A percentile compares a stretch with the other conserved stretches of the same genome.
These are phyloP conservation scores for Oceanodroma leucorhoa DNA, from an alignment of 2,797 vertebrate species.

Conservation along the genomic window DNA sequence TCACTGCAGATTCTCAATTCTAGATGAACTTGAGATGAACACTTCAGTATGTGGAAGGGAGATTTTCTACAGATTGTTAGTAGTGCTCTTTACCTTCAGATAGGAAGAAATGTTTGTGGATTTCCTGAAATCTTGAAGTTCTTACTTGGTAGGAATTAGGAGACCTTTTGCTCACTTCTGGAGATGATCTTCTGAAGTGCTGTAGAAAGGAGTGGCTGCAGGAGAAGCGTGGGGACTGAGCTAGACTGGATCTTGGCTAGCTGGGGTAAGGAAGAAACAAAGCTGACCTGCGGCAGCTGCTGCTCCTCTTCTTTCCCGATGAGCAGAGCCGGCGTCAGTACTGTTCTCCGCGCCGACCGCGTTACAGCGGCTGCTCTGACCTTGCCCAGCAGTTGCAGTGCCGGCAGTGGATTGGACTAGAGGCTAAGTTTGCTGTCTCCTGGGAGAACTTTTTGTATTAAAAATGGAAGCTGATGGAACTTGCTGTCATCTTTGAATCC, in stretches of 20 bases:
- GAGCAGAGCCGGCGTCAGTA: neutral
- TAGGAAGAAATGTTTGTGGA: neutral
- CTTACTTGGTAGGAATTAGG: neutral
- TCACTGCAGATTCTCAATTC: neutral
- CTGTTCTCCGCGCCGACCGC: rapidly evolving
- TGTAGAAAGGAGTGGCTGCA: neutral
- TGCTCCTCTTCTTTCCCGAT: neutral
- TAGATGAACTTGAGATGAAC: neutral
- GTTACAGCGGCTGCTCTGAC: neutral
- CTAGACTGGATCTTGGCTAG: neutral
- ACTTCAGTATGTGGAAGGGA: neutral
- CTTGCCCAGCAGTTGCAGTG: neutral
- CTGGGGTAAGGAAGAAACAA: neutral
- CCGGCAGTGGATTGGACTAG: neutral
- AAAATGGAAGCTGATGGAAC: neutral
- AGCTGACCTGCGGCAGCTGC: neutral
- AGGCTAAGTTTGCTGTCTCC: neutral
- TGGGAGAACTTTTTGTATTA: neutral
- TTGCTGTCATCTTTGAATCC: neutral
- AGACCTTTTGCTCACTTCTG: neutral
- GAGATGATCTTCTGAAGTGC: neutral
- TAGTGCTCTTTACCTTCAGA: neutral
- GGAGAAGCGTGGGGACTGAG: neutral
- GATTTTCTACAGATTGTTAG: neutral
- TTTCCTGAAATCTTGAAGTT: neutral